These are phyloP conservation scores for Saccostrea glomerata DNA, from an alignment of 1,140 invertebrate species.

Conservation along the genomic window DNA sequence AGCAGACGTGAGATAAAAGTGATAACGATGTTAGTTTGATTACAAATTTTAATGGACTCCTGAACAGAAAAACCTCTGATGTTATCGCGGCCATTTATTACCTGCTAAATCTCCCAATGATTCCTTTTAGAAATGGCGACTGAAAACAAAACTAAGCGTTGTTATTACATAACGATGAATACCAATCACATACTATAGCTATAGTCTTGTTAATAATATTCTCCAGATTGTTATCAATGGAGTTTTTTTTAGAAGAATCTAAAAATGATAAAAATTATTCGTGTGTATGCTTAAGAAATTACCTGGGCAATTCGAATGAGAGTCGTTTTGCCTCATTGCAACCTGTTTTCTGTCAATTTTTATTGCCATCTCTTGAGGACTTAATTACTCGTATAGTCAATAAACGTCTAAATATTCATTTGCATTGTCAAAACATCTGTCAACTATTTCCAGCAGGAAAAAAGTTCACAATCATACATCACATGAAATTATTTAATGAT, in stretches of 20 bases:
- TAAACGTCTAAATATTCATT: slow-evolving; percentile 35
- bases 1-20: slow-evolving; percentile 3
- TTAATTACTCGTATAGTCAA: slow-evolving; percentile 22
- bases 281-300: slow-evolving; percentile 31
- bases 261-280: slow-evolving; percentile 26
- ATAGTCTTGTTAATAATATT: slow-evolving; percentile 1
- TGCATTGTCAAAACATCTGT: slow-evolving; percentile 36
- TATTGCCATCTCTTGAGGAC: slow-evolving; percentile 8
- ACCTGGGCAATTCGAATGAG: slow-evolving; percentile 9
- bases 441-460: neutral
- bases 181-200: neutral
- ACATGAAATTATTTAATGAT: no score
- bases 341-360: slow-evolving; percentile 34
- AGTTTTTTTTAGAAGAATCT: neutral
- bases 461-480: neutral
- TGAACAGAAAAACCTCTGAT: neutral
- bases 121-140: slow-evolving; percentile 12
- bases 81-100: neutral
- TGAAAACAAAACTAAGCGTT: slow-evolving; percentile 26
- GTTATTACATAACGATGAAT: slow-evolving; percentile 31
- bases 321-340: slow-evolving; percentile 30
- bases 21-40: slow-evolving; percentile 31
- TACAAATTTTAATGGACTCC: slow-evolving; percentile 29
- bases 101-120: neutral
- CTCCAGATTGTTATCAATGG: neutral